phyloP scores from a whole-genome alignment of 2,797 vertebrate species.

The Peromyscus melanophrys region DNA sequence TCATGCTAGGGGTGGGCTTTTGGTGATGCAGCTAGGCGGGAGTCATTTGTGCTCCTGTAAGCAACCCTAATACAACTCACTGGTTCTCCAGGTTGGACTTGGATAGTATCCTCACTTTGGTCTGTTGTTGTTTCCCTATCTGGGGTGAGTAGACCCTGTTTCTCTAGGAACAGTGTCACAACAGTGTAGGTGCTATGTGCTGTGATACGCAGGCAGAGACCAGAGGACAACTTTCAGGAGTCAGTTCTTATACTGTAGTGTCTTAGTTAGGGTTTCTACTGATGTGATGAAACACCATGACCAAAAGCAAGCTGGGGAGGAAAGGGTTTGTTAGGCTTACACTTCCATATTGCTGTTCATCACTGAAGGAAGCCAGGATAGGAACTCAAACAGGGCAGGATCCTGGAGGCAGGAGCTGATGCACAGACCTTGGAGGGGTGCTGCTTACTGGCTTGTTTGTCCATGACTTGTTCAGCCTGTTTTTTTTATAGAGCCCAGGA shows the following conservation, averaged over 20 bases:
- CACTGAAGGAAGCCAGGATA: not conserved
- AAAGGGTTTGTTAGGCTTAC: not conserved
- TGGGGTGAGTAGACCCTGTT: not conserved
- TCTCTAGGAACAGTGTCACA: not conserved
- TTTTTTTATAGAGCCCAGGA: too few species aligned
- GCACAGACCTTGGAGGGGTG: not conserved
- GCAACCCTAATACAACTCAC: not conserved
- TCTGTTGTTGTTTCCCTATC: not conserved
- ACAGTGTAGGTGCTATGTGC: not conserved
- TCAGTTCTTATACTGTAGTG: not conserved
- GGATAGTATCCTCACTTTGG: not conserved
- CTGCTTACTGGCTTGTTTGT: not conserved
- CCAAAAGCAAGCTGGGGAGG: not conserved
- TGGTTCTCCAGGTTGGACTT: not conserved
- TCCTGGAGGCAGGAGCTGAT: not conserved
- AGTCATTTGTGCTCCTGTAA: not conserved
- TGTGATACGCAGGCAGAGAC: not conserved
- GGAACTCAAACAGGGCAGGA: not conserved
- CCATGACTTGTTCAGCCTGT: not conserved
- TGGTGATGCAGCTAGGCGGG: not conserved
- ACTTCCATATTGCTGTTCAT: not conserved
- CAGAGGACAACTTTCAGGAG: not conserved
- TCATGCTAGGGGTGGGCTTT: not conserved
- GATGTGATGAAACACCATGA: not conserved
- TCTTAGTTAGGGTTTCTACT: not conserved